Evolutionary conservation across 2,113 vertebrate genomes (phyloP), one percentile per base, ranked within the genome.

Genomic region (Gasterosteus nipponicus): DNA sequence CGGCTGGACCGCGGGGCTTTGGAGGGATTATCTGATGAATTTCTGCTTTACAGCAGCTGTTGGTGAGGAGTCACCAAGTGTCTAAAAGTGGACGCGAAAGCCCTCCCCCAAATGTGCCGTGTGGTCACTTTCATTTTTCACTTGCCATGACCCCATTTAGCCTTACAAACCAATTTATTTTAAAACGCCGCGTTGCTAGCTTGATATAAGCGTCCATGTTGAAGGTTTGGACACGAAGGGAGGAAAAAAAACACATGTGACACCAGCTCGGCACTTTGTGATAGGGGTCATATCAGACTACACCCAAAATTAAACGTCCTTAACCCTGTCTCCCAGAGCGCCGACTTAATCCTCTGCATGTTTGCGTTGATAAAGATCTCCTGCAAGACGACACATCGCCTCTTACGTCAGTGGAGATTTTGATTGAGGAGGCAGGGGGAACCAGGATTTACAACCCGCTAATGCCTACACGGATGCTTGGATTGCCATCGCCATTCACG

Each of bases 1-100:
- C 81, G 91, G 86, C 94, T 96, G 87, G 89, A 89, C 89, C 87
- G 83, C 92, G 76, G 88, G 89, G 93, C 94, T 96, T 95, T 95
- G 93, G 94, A 87, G 88, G 94, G 90, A 93, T 95, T 95, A 94
- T 91, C 87, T 89, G 87, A 86, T 93, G 94, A 95, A 91, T 97
- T 95, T 93, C 87, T 96, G 92, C 95, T 96, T 96, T 96, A 94
- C 94, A 93, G 90, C 94, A 94, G 94, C 93, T 94, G 94, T 94
- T 95, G 93, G 93, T 90, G 90, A 89, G 93, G 91, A 94, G 94
- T 94, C 94, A 94, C 94, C 89, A 63, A 89, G 78, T 92, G 85
- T 91, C 95, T 96, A 95, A 96, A 96, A 95, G 92, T 93, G 89
- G 94, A 94, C 90, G 88, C 86, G 64, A 84, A 90, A 85, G 85